Evolutionary conservation across 2,888 invertebrate species (phyloP), one percentile per base, ranked within the genome.

Genomic region (Andrena trimmerana): DNA sequence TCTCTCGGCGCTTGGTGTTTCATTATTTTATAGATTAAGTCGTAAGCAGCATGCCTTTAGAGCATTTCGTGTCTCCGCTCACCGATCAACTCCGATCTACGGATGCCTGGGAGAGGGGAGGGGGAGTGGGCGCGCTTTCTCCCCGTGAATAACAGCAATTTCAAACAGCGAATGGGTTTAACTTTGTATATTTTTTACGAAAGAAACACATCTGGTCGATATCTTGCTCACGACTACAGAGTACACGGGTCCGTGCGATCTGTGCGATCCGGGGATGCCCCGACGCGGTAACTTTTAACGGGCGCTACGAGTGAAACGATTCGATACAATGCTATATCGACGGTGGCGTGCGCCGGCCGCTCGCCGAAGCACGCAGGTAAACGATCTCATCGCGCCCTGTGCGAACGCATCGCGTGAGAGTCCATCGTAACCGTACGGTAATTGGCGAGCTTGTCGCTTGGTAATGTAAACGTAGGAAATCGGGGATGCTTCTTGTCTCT

Each of bases 141-240:
- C 3, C 13, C 20, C 27, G 2, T 6, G 31, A 27, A 50, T 27
- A 74, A 62, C 20, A 33, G 68, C 29, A 76, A 69, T 24, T 50
- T 0, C 16, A 48, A 24, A 10, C 6, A 24, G 10, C 27, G 20
- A 29, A 36, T 59, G 10, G 20, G 16, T 66, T 57, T n/a, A 75
- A 69, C 31, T 70, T 60, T 3, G n/a, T 80, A 70, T 80, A 77
- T 77, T 80, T 80, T 57, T 57, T 54, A 24, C 10, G 7, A 24
- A 24, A 52, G 59, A 63, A 10, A 48, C 27, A 62, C 48, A 70
- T 59, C 52, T 16, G 31, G 4, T 31, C 10, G 52, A 27, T 42
- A 42, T 24, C 29, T 66, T n/a, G 20, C 24, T 27, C 42, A 52
- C 63, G 52, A 52, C 31, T 70, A 79, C 52, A 76, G 48, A 66